Conservation (phyloP, 2,888 invertebrate species). For the Stegana nigrithorax region DNA sequence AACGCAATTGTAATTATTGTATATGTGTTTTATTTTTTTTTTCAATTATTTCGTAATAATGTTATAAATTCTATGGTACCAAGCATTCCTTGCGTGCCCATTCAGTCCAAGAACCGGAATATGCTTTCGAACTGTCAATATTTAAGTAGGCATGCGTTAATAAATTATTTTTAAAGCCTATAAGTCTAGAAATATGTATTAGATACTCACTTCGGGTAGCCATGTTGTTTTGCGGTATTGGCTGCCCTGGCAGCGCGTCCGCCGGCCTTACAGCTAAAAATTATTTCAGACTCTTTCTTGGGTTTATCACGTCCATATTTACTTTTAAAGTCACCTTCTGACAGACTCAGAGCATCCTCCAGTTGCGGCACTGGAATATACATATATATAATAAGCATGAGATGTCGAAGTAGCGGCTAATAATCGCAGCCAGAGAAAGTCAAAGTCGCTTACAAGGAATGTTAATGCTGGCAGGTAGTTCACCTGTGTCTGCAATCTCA, state of each 20-base stretch:
- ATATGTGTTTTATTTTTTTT: constrained; percentile 18
- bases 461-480: constrained; percentile 80
- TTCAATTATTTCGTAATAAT: constrained; percentile 19
- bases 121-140: constrained; percentile 59
- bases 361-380: constrained; percentile 57
- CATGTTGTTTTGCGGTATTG: constrained; percentile 67
- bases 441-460: constrained; percentile 76
- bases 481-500: constrained; percentile 78
- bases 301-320: constrained; percentile 72
- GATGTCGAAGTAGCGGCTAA: constrained; percentile 17
- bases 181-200: constrained; percentile 26
- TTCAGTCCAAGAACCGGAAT: constrained; percentile 68
- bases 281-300: constrained; percentile 71
- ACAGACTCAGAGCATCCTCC: constrained; percentile 55
- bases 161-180: constrained; percentile 1
- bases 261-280: constrained; percentile 79
- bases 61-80: constrained; percentile 28
- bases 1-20: constrained; percentile 22
- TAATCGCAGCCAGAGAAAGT: neutral
- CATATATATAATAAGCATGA: no score
- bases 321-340: constrained; percentile 63
- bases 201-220: constrained; percentile 60
- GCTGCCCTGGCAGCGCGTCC: constrained; percentile 77
- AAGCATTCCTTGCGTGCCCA: constrained; percentile 63
- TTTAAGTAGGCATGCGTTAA: neutral